phyloP scores from a whole-genome alignment of 2,888 invertebrate genomes.

The Acleris literana region DNA sequence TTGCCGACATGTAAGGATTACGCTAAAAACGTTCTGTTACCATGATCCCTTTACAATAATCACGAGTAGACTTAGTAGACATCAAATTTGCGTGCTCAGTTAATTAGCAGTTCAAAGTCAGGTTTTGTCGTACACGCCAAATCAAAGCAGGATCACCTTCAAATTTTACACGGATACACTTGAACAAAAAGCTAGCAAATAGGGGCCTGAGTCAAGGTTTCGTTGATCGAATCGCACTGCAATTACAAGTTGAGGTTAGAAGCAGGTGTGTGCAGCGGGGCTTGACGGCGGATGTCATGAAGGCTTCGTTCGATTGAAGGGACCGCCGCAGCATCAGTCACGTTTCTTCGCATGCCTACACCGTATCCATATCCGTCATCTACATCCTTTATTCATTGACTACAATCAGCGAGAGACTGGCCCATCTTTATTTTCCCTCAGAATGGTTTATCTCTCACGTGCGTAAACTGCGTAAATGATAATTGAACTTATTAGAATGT shows the following conservation, averaged over 20 bases:
- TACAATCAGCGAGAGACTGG: background rate
- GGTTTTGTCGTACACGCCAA: background rate
- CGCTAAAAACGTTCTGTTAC: too few species aligned
- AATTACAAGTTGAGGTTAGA: constrained; percentile 38
- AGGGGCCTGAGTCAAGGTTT: constrained; percentile 42
- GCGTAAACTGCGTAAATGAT: constrained; percentile 14
- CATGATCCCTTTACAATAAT: too few species aligned
- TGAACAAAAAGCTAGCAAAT: constrained; percentile 52
- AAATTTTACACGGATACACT: constrained; percentile 41
- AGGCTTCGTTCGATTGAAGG: constrained; percentile 37
- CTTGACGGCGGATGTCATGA: constrained; percentile 40
- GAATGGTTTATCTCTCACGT: constrained; percentile 1
- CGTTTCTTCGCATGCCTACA: too few species aligned
- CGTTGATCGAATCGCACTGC: constrained; percentile 24
- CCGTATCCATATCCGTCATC: too few species aligned
- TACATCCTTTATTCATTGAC: too few species aligned
- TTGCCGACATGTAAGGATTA: too few species aligned
- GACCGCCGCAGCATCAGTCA: constrained; percentile 1
- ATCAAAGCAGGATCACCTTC: constrained; percentile 55
- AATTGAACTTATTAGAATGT: constrained; percentile 2
- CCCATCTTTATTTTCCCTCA: constrained; percentile 1
- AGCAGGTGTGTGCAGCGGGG: constrained; percentile 44
- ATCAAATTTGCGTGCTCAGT: background rate
- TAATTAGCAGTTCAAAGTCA: constrained; percentile 4
- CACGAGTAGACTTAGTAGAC: background rate